A percentile compares a stretch with the other conserved stretches of the same genome.
Conservation (phyloP, 2,888 invertebrate genomes). For the Anthoptus insignis region DNA sequence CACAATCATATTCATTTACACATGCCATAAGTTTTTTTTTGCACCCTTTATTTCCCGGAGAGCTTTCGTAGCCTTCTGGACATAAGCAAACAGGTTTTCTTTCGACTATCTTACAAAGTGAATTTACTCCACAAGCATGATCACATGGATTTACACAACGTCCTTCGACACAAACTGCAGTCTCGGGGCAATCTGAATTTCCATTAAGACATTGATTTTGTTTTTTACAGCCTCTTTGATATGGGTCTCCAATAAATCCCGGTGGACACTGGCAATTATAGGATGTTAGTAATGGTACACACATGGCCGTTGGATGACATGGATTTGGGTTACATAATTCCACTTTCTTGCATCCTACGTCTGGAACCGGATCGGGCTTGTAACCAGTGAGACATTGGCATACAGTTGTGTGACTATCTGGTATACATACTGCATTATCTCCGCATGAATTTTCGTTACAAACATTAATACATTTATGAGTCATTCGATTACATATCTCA, state of each 20-base stretch:
- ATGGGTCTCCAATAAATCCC: slow-evolving; percentile 93
- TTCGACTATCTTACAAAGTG: slow-evolving; percentile 92
- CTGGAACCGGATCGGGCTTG: slow-evolving; percentile 93
- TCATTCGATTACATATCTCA: slow-evolving; percentile 94
- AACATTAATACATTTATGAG: slow-evolving; percentile 93
- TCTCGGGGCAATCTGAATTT: slow-evolving; percentile 91
- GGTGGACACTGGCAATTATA: slow-evolving; percentile 93
- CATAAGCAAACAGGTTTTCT: slow-evolving; percentile 94
- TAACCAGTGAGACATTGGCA: slow-evolving; percentile 96
- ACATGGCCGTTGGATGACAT: slow-evolving; percentile 94
- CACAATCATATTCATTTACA: slow-evolving; percentile 91
- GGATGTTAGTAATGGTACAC: slow-evolving; percentile 89
- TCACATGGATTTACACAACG: slow-evolving; percentile 94
- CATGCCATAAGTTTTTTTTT: slow-evolving; percentile 90
- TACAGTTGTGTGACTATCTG: slow-evolving; percentile 93
- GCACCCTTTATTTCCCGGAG: slow-evolving; percentile 88
- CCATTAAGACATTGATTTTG: slow-evolving; percentile 92
- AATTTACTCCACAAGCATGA: slow-evolving; percentile 93
- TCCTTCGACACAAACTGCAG: slow-evolving; percentile 90
- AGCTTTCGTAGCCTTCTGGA: slow-evolving; percentile 91
- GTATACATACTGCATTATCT: slow-evolving; percentile 95
- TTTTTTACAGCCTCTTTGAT: slow-evolving; percentile 91
- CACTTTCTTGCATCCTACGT: slow-evolving; percentile 91
- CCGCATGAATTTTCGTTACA: slow-evolving; percentile 95
- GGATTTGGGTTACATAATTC: slow-evolving; percentile 92